Percentiles rank a stretch among this genome's conserved stretches.
Evolutionary conservation across 2,888 invertebrate species (phyloP).

Genomic region (Acanthosepion pharaonis): DNA sequence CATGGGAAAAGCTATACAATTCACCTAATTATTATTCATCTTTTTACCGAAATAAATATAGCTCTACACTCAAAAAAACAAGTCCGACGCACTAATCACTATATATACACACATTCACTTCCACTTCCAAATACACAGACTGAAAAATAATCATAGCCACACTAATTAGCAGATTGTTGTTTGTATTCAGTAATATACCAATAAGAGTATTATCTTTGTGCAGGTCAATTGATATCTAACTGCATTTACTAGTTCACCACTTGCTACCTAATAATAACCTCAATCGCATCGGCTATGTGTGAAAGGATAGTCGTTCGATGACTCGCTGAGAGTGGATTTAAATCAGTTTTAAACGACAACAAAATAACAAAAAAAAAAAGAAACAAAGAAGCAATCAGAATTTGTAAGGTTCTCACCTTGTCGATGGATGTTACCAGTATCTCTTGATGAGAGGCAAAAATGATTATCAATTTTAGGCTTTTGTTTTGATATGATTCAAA

Average conservation of each 20-base stretch:
- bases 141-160: background rate
- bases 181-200: background rate
- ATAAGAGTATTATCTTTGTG: background rate
- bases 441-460: background rate
- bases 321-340: background rate
- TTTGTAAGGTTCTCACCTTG: background rate
- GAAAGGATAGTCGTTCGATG: background rate
- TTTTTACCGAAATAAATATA: background rate
- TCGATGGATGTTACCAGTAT: background rate
- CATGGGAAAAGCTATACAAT: background rate
- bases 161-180: background rate
- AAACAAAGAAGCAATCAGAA: background rate
- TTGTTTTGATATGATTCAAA: background rate
- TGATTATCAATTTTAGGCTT: background rate
- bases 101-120: background rate
- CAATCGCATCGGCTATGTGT: background rate
- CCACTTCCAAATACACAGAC: background rate
- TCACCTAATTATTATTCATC: background rate
- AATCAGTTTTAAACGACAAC: background rate
- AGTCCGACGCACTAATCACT: background rate
- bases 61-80: background rate
- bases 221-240: background rate
- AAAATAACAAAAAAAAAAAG: background rate
- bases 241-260: background rate
- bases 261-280: background rate